Conservation (phyloP, 2,113 vertebrate genomes). For the Panurus biarmicus region DNA sequence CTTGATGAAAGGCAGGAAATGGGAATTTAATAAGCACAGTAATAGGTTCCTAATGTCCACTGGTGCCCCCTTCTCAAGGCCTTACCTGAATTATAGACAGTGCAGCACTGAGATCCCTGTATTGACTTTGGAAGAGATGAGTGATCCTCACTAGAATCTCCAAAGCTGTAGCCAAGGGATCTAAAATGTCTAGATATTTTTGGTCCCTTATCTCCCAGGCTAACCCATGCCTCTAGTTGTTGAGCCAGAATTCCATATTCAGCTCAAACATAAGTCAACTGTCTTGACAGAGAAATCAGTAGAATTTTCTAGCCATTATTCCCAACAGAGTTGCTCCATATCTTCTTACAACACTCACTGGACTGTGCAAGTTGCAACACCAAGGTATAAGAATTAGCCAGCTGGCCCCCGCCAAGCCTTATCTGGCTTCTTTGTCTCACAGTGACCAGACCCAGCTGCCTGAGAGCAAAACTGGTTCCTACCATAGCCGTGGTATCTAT, state of each 20-base stretch:
- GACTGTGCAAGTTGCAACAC: background rate
- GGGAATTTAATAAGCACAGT: background rate
- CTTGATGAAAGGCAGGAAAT: background rate
- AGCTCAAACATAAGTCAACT: background rate
- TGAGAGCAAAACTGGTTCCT: background rate
- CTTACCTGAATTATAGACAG: background rate
- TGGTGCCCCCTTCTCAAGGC: background rate
- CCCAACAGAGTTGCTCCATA: background rate
- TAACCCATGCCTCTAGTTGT: background rate
- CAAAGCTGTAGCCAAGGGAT: background rate
- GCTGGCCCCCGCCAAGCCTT: background rate
- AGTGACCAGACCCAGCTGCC: background rate
- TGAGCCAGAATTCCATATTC: background rate
- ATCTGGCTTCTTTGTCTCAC: background rate
- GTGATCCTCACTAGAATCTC: background rate
- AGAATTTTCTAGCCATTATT: conserved; percentile 9
- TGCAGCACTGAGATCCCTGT: background rate
- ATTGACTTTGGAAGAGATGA: background rate
- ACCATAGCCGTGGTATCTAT: background rate
- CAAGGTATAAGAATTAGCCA: background rate
- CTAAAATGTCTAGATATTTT: background rate
- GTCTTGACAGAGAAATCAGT: background rate
- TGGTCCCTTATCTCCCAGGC: background rate
- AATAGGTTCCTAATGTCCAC: background rate
- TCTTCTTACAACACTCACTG: background rate